A percentile compares a stretch with the other conserved stretches of the same genome.
Conservation (phyloP, 2,797 vertebrate species). For the Acestrorhynchus altus region DNA sequence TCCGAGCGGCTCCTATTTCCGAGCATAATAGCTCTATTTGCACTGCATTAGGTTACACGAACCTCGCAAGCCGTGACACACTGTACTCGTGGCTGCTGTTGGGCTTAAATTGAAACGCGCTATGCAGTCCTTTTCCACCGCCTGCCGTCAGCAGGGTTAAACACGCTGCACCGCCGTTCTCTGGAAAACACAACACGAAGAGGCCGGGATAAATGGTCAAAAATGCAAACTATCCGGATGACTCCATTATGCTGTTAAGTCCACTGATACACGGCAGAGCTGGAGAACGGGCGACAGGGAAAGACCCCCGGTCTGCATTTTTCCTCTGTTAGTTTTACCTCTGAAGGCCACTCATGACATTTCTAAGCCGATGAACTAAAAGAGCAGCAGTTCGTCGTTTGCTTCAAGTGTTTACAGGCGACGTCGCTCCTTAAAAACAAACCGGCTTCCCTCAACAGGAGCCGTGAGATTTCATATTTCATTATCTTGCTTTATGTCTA, state of each 20-base stretch:
- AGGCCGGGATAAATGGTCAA: constrained; percentile 67
- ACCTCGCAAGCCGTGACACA: constrained; percentile 46
- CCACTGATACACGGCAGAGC: constrained; percentile 70
- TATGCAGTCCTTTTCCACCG: constrained; percentile 42
- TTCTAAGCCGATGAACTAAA: not conserved
- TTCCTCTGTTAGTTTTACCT: not conserved
- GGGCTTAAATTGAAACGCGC: constrained; percentile 43
- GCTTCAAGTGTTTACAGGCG: too few relatives aligned
- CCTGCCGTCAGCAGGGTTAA: constrained; percentile 46
- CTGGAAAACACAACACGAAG: constrained; percentile 66
- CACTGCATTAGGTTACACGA: constrained; percentile 53
- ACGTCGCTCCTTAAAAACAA: not conserved
- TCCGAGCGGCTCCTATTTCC: constrained; percentile 45
- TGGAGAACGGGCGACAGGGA: constrained; percentile 75
- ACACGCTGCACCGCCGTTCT: constrained; percentile 62
- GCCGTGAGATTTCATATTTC: too few relatives aligned
- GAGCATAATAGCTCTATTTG: constrained; percentile 53
- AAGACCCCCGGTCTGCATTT: constrained; percentile 42
- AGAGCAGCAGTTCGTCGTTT: not conserved
- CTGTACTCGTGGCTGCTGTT: constrained; percentile 39
- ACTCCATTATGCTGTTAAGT: constrained; percentile 76
- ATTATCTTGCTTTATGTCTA: too few relatives aligned
- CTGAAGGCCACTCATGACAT: constrained; percentile 23
- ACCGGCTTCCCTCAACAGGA: too few relatives aligned
- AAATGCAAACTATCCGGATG: constrained; percentile 69